Evolutionary conservation across 2,113 vertebrate species (phyloP), one percentile per base, ranked within the genome.

Genomic region (Ctenodactylus gundi): DNA sequence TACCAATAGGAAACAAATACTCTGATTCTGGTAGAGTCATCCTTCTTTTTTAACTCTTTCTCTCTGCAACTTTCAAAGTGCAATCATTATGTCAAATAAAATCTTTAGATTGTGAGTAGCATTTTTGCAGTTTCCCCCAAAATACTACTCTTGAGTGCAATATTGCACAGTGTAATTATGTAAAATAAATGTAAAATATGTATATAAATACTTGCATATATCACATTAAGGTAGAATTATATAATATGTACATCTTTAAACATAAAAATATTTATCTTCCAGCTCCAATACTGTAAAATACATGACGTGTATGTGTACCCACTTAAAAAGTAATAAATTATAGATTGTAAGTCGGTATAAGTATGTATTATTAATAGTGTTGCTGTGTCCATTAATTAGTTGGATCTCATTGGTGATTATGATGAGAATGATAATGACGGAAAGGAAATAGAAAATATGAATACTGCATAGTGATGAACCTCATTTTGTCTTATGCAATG

Each of bases 41-140:
- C 3, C 88, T 83, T 46, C 55, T 34, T 94, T 25, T 58, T 68
- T 80, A 67, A 51, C 13, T 2, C 14, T n/a, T 2, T 70, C 3
- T 6, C 4, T 3, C 55, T 36, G 0, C 6, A 57, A 36, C 1
- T 49, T 36, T 95, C 60, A 77, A 44, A 93, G 68, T 75, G 58
- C 11, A 62, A 1, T 76, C 36, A n/a, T 18, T 34, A 29, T 57
- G 14, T 41, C 31, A 87, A 60, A 25, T 62, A 76, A 82, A 91
- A 72, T 3, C 34, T 87, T 77, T 64, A 3, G 13, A 34, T 64
- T 3, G 83, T 68, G 9, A 18, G 13, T 57, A 83, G 6, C 8
- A 44, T 81, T 87, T 93, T 77, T 83, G 23, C 75, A 60, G 9
- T 82, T 82, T n/a, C n/a, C n/a, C n/a, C n/a, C n/a, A n/a, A n/a